Evolutionary conservation across 2,113 vertebrate genomes (phyloP).

Genomic region (Reinhardtius hippoglossoides): DNA sequence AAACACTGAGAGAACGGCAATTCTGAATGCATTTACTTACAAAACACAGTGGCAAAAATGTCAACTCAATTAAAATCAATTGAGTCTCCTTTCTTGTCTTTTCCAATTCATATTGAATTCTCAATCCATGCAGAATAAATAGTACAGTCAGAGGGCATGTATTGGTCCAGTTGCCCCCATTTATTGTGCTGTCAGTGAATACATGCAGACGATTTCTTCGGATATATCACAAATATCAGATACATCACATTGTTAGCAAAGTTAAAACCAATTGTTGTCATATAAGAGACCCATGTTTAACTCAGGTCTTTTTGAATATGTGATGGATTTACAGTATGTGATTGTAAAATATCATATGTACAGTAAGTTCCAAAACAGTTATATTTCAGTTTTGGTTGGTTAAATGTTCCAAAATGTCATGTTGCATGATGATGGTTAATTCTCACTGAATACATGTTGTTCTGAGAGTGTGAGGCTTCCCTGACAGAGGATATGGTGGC

Average conservation of each 20-base stretch:
- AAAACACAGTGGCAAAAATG: slow-evolving; percentile 51
- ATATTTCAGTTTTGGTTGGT: too few species aligned
- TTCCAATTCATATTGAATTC: slow-evolving; percentile 13
- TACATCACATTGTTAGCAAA: not conserved
- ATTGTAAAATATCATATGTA: too few species aligned
- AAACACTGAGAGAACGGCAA: slow-evolving; percentile 20
- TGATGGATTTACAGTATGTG: too few species aligned
- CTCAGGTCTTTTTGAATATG: too few species aligned
- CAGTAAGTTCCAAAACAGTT: too few species aligned
- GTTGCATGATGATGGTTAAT: too few species aligned
- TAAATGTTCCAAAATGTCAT: too few species aligned
- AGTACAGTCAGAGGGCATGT: slow-evolving; percentile 5
- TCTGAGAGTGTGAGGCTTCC: too few species aligned
- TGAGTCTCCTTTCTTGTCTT: slow-evolving; percentile 24
- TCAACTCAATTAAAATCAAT: slow-evolving; percentile 58
- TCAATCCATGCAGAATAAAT: not conserved
- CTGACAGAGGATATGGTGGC: too few species aligned
- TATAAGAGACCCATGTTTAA: not conserved
- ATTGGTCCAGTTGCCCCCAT: slow-evolving; percentile 16
- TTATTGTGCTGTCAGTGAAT: slow-evolving; percentile 13
- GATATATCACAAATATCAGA: not conserved
- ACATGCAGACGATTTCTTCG: not conserved
- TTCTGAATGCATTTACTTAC: slow-evolving; percentile 45
- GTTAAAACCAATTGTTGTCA: too few species aligned
- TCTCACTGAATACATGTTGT: too few species aligned